Percentiles rank a stretch among this genome's conserved stretches.
phyloP scores from a whole-genome alignment of 2,797 vertebrate species.

The Acipenser oxyrinchus region DNA sequence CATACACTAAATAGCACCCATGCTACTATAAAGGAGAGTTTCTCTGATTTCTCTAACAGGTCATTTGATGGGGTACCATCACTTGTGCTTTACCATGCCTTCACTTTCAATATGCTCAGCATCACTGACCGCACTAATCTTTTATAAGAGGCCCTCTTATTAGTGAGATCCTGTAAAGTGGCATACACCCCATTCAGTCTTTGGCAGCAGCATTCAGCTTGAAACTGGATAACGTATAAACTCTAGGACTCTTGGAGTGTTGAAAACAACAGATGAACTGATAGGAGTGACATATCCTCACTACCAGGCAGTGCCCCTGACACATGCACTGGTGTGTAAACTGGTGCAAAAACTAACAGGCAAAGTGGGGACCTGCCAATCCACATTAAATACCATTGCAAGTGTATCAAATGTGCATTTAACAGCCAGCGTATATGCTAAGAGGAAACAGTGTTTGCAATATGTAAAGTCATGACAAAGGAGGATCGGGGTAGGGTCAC shows the following conservation, averaged over 20 bases:
- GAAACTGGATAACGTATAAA: background rate
- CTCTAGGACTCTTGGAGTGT: background rate
- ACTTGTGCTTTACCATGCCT: too few species aligned
- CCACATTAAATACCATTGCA: slow-evolving; percentile 12
- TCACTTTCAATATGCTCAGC: too few species aligned
- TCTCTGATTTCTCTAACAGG: too few species aligned
- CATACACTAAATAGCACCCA: too few species aligned
- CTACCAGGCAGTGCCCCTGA: slow-evolving; percentile 13
- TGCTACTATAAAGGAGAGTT: too few species aligned
- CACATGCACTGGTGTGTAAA: slow-evolving; percentile 6
- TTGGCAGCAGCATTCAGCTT: too few species aligned
- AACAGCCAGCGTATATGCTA: slow-evolving; percentile 32
- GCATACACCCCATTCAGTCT: too few species aligned
- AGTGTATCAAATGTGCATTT: slow-evolving; percentile 43
- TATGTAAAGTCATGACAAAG: slow-evolving; percentile 28
- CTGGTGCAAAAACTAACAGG: slow-evolving; percentile 2
- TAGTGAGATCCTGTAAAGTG: too few species aligned
- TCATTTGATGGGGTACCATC: too few species aligned
- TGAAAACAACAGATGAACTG: slow-evolving; percentile 17
- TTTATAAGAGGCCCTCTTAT: too few species aligned
- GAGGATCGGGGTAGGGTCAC: slow-evolving; percentile 15
- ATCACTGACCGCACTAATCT: too few species aligned
- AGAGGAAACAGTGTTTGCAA: slow-evolving; percentile 38
- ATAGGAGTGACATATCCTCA: slow-evolving; percentile 8
- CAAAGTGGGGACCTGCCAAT: too few species aligned